These are phyloP conservation scores for Zele albiditarsus DNA, from an alignment of 2,888 invertebrate species.

Conservation along the genomic window DNA sequence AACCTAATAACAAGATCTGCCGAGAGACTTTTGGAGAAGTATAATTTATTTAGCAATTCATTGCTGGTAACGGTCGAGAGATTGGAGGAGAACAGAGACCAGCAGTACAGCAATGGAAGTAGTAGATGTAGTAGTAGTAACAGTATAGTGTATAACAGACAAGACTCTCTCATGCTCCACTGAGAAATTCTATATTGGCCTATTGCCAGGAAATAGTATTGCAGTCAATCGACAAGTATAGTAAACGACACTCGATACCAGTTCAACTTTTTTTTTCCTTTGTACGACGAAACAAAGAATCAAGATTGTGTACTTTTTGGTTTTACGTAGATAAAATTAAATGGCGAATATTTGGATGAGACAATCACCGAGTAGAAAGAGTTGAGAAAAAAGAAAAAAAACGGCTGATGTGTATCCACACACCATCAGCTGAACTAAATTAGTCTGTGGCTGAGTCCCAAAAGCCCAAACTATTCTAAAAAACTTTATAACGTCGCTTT, in stretches of 20 bases:
- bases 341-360: not conserved
- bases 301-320: not conserved
- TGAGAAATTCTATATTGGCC: constrained; percentile 44
- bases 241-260: not conserved
- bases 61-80: not conserved
- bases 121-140: too few relatives aligned
- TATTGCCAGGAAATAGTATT: constrained; percentile 45
- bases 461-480: constrained; percentile 1
- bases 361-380: not conserved
- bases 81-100: not conserved
- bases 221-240: constrained; percentile 44
- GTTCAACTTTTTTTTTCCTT: not conserved
- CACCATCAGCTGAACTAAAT: not conserved
- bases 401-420: constrained; percentile 3
- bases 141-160: not conserved
- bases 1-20: constrained; percentile 32
- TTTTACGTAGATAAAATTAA: not conserved
- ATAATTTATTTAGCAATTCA: constrained; percentile 23
- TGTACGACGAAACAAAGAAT: not conserved
- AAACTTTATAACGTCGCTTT: constrained; percentile 32
- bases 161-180: not conserved
- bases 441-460: not conserved
- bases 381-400: not conserved
- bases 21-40: not conserved
- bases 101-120: not conserved